These are phyloP conservation scores for Ornithoptera alexandrae DNA, from an alignment of 2,888 invertebrate species.

Conservation along the genomic window DNA sequence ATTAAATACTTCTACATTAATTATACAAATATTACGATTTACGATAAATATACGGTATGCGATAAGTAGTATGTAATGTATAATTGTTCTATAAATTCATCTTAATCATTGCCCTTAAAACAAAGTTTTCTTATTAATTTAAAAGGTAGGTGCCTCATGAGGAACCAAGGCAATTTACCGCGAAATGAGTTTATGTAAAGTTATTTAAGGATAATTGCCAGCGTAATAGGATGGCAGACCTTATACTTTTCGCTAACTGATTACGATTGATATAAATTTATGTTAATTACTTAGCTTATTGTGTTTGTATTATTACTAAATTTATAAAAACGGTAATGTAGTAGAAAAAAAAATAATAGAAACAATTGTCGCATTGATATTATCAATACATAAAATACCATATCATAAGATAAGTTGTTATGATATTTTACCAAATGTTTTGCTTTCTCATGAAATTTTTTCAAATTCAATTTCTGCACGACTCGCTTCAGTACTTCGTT, in stretches of 20 bases:
- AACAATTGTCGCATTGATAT: background rate
- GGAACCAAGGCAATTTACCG: constrained; percentile 31
- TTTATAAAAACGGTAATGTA: background rate
- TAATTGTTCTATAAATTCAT: background rate
- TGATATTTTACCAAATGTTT: constrained; percentile 38
- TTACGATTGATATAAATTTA: constrained; percentile 10
- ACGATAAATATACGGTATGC: background rate
- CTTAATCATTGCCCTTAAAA: constrained; percentile 1
- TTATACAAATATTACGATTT: background rate
- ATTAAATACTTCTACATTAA: too few relatives aligned
- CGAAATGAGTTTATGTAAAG: constrained; percentile 33
- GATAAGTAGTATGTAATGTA: background rate
- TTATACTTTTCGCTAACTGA: constrained; percentile 22
- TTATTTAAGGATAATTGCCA: constrained; percentile 33
- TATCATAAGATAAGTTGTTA: constrained; percentile 26
- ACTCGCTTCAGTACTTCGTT: constrained; percentile 42
- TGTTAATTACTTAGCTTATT: background rate
- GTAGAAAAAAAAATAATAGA: background rate
- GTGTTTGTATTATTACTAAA: background rate
- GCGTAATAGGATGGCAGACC: constrained; percentile 21
- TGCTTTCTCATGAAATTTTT: constrained; percentile 41
- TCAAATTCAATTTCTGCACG: constrained; percentile 48
- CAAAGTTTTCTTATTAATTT: constrained; percentile 33
- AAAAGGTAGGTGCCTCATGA: constrained; percentile 31
- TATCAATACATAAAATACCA: background rate